A percentile compares a stretch with the other conserved stretches of the same genome.
These are phyloP conservation scores for Heteronetta atricapilla DNA, from an alignment of 2,113 vertebrate genomes.

Conservation along the genomic window DNA sequence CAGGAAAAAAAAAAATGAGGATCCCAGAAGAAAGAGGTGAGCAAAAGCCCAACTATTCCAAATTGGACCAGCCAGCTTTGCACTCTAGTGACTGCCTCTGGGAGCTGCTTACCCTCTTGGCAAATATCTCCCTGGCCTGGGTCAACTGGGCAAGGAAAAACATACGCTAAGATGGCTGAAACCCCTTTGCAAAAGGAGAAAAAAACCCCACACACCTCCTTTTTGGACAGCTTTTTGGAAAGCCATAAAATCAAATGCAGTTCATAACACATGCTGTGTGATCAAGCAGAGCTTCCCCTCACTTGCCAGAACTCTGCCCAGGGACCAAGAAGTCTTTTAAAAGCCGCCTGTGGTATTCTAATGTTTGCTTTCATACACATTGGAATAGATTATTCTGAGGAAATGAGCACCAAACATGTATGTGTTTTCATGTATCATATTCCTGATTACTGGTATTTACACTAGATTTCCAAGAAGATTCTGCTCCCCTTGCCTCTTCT, in stretches of 20 bases:
- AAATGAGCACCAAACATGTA: background rate
- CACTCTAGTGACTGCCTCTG: background rate
- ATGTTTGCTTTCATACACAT: constrained; percentile 31
- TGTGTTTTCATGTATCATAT: background rate
- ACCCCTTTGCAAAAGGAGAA: background rate
- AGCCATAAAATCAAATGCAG: constrained; percentile 73
- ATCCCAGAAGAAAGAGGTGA: background rate
- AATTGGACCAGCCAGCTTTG: background rate
- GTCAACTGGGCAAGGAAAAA: constrained; percentile 51
- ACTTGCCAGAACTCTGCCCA: constrained; percentile 37
- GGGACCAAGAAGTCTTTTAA: constrained; percentile 41
- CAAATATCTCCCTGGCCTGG: background rate
- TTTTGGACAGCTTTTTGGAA: constrained; percentile 71
- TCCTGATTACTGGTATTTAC: background rate
- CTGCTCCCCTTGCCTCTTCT: background rate
- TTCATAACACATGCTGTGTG: constrained; percentile 63
- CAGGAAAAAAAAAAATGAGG: background rate
- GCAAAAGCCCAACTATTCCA: background rate
- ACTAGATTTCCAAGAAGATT: background rate
- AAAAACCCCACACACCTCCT: background rate
- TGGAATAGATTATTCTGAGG: constrained; percentile 17
- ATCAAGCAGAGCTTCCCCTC: constrained; percentile 56
- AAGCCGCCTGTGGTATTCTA: constrained; percentile 22
- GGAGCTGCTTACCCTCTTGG: constrained; percentile 1
- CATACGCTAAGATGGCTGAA: background rate